Conservation (phyloP, 2,797 vertebrate genomes). For the Lepus townsendii region DNA sequence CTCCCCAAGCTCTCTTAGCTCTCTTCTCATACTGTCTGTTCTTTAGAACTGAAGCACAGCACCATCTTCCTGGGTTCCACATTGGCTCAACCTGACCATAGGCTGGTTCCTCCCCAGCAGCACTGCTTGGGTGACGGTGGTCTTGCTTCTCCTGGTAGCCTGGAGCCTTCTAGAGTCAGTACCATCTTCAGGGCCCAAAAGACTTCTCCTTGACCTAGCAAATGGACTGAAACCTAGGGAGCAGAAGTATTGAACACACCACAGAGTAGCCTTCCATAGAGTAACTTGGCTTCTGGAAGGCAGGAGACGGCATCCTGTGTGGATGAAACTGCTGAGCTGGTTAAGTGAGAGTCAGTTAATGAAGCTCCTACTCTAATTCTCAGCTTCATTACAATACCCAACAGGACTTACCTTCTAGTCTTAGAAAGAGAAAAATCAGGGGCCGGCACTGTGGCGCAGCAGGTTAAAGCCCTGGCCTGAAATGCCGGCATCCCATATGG, state of each 20-base stretch:
- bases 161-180: neutral
- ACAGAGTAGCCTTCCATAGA: neutral
- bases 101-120: neutral
- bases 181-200: neutral
- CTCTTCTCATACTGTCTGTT: neutral
- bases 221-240: neutral
- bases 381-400: neutral
- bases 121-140: neutral
- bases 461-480: too few species aligned
- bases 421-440: too few species aligned
- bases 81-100: neutral
- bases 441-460: too few species aligned
- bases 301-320: neutral
- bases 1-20: neutral
- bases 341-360: neutral
- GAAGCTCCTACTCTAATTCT: neutral
- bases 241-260: neutral
- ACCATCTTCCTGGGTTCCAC: neutral
- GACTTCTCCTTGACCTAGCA: neutral
- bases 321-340: neutral
- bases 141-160: neutral
- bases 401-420: neutral
- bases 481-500: too few species aligned
- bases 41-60: neutral
- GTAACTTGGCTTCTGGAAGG: neutral